phyloP scores from a whole-genome alignment of 2,888 invertebrate genomes.

The Noctua fimbriata region DNA sequence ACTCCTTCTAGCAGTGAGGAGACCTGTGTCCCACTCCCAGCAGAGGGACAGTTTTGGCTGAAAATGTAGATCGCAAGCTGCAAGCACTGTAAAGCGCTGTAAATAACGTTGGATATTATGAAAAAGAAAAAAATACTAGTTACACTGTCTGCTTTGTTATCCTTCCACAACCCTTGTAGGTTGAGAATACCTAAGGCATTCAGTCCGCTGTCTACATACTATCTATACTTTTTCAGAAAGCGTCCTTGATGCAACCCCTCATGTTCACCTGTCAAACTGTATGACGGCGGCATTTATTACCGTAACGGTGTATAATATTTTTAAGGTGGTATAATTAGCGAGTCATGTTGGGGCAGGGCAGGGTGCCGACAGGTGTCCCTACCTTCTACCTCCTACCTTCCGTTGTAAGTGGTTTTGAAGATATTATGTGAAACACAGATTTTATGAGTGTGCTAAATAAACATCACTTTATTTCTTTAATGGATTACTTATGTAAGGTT shows the following conservation, averaged over 20 bases:
- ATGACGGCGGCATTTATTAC: slow-evolving; percentile 29
- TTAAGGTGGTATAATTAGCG: slow-evolving; percentile 45
- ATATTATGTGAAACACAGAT: background rate
- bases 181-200: background rate
- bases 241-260: slow-evolving; percentile 7
- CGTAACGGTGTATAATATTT: slow-evolving; percentile 49
- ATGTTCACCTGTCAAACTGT: slow-evolving; percentile 32
- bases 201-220: too few relatives aligned
- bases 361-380: slow-evolving; percentile 40
- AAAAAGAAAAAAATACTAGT: background rate
- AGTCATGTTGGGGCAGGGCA: slow-evolving; percentile 37
- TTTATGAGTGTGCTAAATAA: slow-evolving; percentile 4
- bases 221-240: too few relatives aligned
- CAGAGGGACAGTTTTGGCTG: background rate
- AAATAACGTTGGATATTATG: background rate
- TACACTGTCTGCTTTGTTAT: background rate
- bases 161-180: background rate
- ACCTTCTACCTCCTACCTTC: slow-evolving; percentile 7
- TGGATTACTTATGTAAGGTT: background rate
- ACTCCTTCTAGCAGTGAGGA: background rate
- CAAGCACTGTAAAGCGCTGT: background rate
- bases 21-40: background rate
- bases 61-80: background rate
- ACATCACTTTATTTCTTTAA: background rate
- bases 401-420: background rate